These are phyloP conservation scores for Elaphurus davidianus DNA, from an alignment of 2,113 vertebrate genomes.

Conservation along the genomic window DNA sequence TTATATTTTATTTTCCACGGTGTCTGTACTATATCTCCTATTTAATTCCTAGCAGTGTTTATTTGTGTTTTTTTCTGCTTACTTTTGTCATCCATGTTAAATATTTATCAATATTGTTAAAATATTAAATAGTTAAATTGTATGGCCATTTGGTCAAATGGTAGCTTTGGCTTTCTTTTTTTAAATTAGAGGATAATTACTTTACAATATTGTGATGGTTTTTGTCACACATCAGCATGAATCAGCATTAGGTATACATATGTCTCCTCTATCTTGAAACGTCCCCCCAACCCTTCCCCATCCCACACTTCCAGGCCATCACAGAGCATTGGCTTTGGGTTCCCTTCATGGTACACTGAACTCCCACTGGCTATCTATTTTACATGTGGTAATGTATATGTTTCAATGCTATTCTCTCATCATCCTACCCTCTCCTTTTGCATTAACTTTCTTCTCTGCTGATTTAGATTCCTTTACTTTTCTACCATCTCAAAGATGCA, in stretches of 20 bases:
- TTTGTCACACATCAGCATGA: not conserved
- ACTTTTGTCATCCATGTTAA: not conserved
- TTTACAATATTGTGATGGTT: not conserved
- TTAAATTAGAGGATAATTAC: not conserved
- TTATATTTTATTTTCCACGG: not conserved
- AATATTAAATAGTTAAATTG: not conserved
- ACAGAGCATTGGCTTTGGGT: not conserved
- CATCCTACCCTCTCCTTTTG: not conserved
- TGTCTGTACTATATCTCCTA: not conserved
- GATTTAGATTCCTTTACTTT: not conserved
- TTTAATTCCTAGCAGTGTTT: not conserved
- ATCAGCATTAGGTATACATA: not conserved
- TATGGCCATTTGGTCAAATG: not conserved
- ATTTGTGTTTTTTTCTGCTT: not conserved
- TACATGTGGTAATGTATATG: not conserved
- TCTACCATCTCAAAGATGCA: not conserved
- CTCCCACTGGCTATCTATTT: not conserved
- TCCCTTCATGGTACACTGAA: fast-evolving
- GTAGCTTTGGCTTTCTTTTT: not conserved
- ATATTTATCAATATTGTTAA: not conserved
- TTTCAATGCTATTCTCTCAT: not conserved
- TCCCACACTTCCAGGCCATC: not conserved
- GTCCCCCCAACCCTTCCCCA: not conserved
- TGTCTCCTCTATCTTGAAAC: not conserved
- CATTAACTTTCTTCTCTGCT: not conserved